phyloP scores from a whole-genome alignment of 2,797 vertebrate species.

The Clarias platycephalus region DNA sequence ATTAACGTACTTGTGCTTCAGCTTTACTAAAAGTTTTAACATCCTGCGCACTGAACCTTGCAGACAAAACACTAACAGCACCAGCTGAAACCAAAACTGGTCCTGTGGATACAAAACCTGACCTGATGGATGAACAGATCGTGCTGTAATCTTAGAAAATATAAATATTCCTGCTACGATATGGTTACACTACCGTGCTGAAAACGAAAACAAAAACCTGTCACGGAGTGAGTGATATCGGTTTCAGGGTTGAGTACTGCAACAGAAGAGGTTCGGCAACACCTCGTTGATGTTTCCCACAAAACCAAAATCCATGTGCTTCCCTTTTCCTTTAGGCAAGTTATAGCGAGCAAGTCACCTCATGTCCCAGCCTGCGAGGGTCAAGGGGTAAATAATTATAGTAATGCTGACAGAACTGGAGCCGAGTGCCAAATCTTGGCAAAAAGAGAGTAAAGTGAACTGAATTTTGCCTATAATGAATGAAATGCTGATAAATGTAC shows the following conservation, averaged over 20 bases:
- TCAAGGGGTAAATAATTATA: slow-evolving; percentile 43
- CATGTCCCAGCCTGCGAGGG: background rate
- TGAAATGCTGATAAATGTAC: no score
- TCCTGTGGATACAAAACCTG: slow-evolving; percentile 33
- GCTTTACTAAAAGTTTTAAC: background rate
- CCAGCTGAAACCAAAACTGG: slow-evolving; percentile 24
- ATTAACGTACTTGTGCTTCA: background rate
- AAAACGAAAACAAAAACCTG: slow-evolving; percentile 19
- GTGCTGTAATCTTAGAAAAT: slow-evolving; percentile 27
- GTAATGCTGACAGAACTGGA: slow-evolving; percentile 10
- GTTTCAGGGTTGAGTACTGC: slow-evolving; percentile 35
- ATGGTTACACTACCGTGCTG: slow-evolving; percentile 27
- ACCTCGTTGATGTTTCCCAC: slow-evolving; percentile 49
- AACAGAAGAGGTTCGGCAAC: slow-evolving; percentile 41
- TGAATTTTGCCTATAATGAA: background rate
- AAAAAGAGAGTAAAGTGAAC: background rate
- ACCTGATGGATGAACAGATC: background rate
- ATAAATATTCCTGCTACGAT: slow-evolving; percentile 32
- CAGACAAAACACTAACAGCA: slow-evolving; percentile 30
- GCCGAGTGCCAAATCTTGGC: background rate
- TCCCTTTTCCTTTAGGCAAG: slow-evolving; percentile 17
- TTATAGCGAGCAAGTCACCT: background rate
- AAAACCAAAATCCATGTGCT: slow-evolving; percentile 29
- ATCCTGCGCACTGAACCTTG: background rate
- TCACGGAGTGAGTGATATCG: slow-evolving; percentile 40